These are phyloP conservation scores for Drosophila kokeensis DNA, from an alignment of 2,888 invertebrate species.

Conservation along the genomic window DNA sequence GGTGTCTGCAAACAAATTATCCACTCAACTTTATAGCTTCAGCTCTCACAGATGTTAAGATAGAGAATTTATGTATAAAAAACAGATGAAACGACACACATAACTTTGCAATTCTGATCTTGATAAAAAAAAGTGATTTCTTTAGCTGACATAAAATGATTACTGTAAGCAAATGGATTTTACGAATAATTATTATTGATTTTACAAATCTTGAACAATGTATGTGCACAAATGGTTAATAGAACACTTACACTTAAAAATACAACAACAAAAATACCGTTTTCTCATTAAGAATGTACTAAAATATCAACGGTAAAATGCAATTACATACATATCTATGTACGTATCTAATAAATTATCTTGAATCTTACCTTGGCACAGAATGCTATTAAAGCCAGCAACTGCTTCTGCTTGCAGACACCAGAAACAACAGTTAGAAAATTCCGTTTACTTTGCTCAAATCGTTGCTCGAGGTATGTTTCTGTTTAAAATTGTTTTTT, in stretches of 20 bases:
- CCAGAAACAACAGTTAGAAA: conserved; percentile 26
- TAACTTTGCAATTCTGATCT: neutral
- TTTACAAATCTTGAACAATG: neutral
- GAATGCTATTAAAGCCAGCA: conserved; percentile 21
- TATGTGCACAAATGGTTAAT: neutral
- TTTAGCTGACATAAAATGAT: neutral
- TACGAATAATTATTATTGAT: neutral
- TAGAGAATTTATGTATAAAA: neutral
- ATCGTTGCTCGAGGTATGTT: conserved; percentile 15
- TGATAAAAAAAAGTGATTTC: neutral
- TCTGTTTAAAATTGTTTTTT: conserved; percentile 15
- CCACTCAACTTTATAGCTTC: neutral
- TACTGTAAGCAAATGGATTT: neutral
- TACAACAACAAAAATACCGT: neutral
- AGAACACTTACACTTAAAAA: neutral
- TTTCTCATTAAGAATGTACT: neutral
- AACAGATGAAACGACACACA: neutral
- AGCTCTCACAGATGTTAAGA: neutral
- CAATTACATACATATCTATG: conserved; percentile 1
- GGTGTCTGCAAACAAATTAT: neutral
- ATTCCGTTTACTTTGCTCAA: conserved; percentile 21
- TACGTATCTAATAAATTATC: neutral
- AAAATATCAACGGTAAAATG: neutral
- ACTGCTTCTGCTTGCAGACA: conserved; percentile 22
- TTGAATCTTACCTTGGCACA: conserved; percentile 72